Conservation (phyloP, 2,113 vertebrate genomes). For the Suricata suricatta region DNA sequence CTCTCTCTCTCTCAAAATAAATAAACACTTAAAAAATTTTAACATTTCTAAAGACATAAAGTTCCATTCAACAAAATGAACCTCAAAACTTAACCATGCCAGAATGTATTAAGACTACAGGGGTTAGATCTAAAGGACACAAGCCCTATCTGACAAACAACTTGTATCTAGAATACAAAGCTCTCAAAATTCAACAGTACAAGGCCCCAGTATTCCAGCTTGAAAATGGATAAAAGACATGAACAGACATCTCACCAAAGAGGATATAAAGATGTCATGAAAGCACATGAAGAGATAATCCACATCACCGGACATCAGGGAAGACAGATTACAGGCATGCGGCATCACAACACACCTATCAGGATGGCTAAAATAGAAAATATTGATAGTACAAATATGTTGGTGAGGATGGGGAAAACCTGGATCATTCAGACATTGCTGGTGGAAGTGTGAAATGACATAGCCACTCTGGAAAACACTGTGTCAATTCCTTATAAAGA, state of each 20-base stretch:
- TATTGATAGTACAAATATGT: neutral
- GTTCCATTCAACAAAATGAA: neutral
- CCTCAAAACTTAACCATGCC: neutral
- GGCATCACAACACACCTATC: neutral
- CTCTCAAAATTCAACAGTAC: neutral
- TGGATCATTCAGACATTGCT: neutral
- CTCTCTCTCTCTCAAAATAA: too few species aligned
- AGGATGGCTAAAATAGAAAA: neutral
- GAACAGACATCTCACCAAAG: neutral
- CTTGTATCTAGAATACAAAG: neutral
- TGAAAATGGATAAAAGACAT: neutral
- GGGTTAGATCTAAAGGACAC: neutral
- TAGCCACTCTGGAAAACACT: neutral
- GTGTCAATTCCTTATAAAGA: neutral
- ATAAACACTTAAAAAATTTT: too few species aligned
- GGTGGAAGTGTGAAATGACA: neutral
- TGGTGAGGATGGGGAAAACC: neutral
- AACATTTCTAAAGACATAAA: neutral
- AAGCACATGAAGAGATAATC: neutral
- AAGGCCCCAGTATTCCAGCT: neutral
- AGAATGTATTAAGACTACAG: neutral
- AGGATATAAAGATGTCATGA: neutral
- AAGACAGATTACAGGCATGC: neutral
- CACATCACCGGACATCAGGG: neutral
- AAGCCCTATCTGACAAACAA: neutral